These are phyloP conservation scores for Novumbra hubbsi DNA, from an alignment of 2,797 vertebrate genomes.

Conservation along the genomic window DNA sequence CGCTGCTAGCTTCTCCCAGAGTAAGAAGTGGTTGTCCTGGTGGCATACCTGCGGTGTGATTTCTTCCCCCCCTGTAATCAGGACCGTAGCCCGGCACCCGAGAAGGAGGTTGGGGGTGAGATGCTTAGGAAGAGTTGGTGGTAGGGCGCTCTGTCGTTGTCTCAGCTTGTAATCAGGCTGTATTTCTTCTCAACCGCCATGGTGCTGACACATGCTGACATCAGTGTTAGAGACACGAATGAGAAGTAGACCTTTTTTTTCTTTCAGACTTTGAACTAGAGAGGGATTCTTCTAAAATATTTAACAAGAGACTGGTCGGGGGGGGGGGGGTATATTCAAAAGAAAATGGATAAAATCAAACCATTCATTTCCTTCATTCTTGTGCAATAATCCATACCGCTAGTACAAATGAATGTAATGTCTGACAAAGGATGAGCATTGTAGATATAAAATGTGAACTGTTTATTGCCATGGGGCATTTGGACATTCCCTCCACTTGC, in stretches of 20 bases:
- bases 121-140: not conserved
- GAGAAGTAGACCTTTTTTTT: not conserved
- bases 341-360: no score
- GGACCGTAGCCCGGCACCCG: not conserved
- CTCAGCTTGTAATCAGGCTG: constrained; percentile 13
- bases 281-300: not conserved
- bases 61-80: constrained; percentile 17
- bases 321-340: no score
- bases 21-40: constrained; percentile 9
- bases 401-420: not conserved
- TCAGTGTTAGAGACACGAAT: not conserved
- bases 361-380: no score
- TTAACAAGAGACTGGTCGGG: not conserved
- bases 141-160: not conserved
- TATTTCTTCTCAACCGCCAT: not conserved
- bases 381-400: no score
- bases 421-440: constrained; percentile 42
- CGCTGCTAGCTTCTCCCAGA: not conserved
- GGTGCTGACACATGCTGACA: not conserved
- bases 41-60: constrained; percentile 5
- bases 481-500: constrained; percentile 36
- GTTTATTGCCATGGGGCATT: constrained; percentile 12
- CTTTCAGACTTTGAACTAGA: not conserved
- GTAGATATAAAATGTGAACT: constrained; percentile 12
- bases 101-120: not conserved